These are phyloP conservation scores for Ostrea edulis DNA, from an alignment of 1,140 invertebrate genomes.

Conservation along the genomic window DNA sequence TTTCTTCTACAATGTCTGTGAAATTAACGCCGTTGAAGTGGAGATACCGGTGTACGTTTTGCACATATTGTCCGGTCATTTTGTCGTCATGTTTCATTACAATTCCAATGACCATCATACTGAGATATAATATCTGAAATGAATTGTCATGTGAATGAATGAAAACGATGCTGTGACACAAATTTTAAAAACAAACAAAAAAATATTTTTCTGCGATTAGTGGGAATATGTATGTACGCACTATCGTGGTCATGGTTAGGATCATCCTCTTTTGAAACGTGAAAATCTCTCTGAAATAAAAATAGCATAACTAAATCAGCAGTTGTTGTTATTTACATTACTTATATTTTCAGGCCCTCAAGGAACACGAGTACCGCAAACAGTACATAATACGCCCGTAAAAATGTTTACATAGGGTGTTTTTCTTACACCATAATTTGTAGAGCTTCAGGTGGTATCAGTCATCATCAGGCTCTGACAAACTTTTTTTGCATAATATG, in stretches of 20 bases:
- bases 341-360: too few species aligned
- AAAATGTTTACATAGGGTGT: too few species aligned
- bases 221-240: neutral
- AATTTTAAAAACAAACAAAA: too few species aligned
- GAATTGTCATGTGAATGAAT: neutral
- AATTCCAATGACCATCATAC: neutral
- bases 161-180: neutral
- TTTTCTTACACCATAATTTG: too few species aligned
- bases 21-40: slow-evolving; percentile 14
- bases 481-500: too few species aligned
- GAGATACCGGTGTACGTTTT: neutral
- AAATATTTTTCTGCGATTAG: neutral
- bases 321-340: neutral
- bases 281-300: neutral
- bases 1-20: neutral
- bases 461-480: neutral
- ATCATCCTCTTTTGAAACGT: neutral
- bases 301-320: neutral
- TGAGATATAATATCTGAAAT: neutral
- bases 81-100: slow-evolving; percentile 23
- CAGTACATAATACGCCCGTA: too few species aligned
- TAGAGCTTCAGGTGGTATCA: neutral
- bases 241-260: neutral
- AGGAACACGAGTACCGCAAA: too few species aligned
- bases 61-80: neutral